These are phyloP conservation scores for Idris sp. DNA, from an alignment of 1,140 invertebrate species.

Conservation along the genomic window DNA sequence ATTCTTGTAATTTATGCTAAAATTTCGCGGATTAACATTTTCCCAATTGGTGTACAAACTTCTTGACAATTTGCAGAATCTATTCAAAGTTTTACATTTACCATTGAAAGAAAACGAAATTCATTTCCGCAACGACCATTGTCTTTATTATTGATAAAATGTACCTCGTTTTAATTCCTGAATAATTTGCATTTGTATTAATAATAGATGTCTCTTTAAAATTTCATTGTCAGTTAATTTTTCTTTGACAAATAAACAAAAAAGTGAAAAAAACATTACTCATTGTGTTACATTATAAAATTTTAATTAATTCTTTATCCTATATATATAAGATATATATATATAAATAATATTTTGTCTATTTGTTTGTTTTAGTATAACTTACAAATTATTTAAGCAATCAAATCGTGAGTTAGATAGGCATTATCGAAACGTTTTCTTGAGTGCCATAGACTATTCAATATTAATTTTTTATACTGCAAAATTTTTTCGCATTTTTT, in stretches of 20 bases:
- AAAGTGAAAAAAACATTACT: too few species aligned
- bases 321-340: too few species aligned
- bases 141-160: slow-evolving; percentile 30
- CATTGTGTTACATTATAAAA: too few species aligned
- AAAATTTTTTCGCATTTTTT: too few species aligned
- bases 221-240: slow-evolving; percentile 26
- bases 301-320: too few species aligned
- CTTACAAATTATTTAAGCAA: too few species aligned
- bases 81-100: slow-evolving; percentile 22
- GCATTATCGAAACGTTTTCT: too few species aligned
- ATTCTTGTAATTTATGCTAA: not conserved
- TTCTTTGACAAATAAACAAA: slow-evolving; percentile 11
- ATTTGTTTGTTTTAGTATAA: too few species aligned
- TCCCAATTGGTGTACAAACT: slow-evolving; percentile 21
- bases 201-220: slow-evolving; percentile 12
- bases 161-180: slow-evolving; percentile 8
- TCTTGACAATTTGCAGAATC: not conserved
- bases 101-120: slow-evolving; percentile 21
- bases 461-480: too few species aligned
- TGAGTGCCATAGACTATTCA: too few species aligned
- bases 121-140: slow-evolving; percentile 4
- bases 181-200: slow-evolving; percentile 37
- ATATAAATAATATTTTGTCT: too few species aligned
- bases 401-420: too few species aligned
- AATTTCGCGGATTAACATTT: not conserved